Base-by-base conservation (phyloP, 1,140 invertebrate genomes). In the Calycopis cecrops region DNA sequence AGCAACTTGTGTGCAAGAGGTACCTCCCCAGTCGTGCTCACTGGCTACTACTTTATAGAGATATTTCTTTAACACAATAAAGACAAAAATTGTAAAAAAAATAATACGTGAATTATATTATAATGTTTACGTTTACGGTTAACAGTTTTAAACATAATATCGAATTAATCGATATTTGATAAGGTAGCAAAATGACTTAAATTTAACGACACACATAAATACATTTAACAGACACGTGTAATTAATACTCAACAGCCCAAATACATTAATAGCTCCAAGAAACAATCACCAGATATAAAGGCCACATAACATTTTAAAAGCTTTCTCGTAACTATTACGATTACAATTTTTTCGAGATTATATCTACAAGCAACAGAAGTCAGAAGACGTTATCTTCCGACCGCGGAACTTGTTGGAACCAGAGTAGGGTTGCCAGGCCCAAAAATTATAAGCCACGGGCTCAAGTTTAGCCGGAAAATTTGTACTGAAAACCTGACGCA, bases 361-460 rank as follows among this genome's bases (percentile, higher is more conserved):
- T 16, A 35, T 16, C 14, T 35, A 35, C 17, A 11, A 33, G 40
- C 34, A 35, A 47, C 57, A 59, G 64, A 61, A 65, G 62, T 59
- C 51, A n/a, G n/a, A n/a, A n/a, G n/a, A 59, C 50, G 58, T 69
- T 75, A 71, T 71, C 67, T 61, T 55, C 37, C 21, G 42, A 35
- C 35, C 54, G 67, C 57, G 38, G 21, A 38, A 34, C 51, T 40
- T 52, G 48, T 50, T 48, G 64, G 35, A 50, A 74, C 67, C 63
- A 67, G 66, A 81, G 69, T n/a, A n/a, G n/a, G n/a, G n/a, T n/a
- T n/a, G n/a, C n/a, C n/a, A n/a, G n/a, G n/a, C n/a, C n/a, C n/a
- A n/a, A n/a, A n/a, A n/a, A n/a, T n/a, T n/a, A n/a, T n/a, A n/a
- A n/a, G n/a, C n/a, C n/a, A n/a, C n/a, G n/a, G n/a, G n/a, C n/a